A percentile compares a stretch with the other conserved stretches of the same genome.
These are phyloP conservation scores for Argopecten irradians DNA, from an alignment of 1,140 invertebrate species.

Conservation along the genomic window DNA sequence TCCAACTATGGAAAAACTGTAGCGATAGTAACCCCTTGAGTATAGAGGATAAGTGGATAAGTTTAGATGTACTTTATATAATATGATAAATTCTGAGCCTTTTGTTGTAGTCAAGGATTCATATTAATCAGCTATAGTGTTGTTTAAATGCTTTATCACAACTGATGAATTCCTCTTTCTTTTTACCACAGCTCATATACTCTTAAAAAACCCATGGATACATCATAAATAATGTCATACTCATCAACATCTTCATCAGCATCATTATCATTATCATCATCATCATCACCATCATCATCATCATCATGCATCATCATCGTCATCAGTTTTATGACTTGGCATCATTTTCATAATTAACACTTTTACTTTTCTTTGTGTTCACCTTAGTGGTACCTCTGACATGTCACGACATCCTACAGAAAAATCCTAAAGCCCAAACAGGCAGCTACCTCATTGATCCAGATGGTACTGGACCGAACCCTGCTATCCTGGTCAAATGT, in stretches of 20 bases:
- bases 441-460: conserved; percentile 38
- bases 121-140: no score
- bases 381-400: conserved; percentile 30
- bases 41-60: no score
- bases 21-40: no score
- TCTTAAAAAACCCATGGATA: background rate
- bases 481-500: background rate
- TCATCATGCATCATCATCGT: no score
- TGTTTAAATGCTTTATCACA: no score
- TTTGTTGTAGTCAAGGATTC: no score
- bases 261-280: background rate
- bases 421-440: conserved; percentile 24
- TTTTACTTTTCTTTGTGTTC: background rate
- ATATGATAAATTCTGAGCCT: no score
- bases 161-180: no score
- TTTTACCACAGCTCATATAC: no score
- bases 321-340: background rate
- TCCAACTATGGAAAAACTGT: no score
- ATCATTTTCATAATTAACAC: background rate
- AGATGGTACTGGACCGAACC: conserved; percentile 31
- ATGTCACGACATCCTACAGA: conserved; percentile 43
- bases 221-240: background rate
- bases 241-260: background rate
- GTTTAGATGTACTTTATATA: no score
- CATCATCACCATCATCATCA: background rate